Conservation (phyloP, 2,888 invertebrate species). For the Idaea dimidiata region DNA sequence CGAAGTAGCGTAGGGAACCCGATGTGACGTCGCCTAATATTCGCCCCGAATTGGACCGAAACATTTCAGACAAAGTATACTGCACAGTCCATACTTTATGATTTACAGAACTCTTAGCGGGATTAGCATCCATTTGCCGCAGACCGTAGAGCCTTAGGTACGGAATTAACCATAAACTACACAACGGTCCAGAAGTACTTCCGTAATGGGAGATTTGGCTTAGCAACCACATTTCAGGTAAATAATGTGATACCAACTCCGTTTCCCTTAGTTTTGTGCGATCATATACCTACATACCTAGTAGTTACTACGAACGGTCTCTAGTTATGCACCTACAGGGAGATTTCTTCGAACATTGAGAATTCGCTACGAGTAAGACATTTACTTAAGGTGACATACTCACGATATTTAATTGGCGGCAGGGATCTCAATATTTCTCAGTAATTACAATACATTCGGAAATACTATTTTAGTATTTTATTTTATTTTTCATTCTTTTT, state of each 20-base stretch:
- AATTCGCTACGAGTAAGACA: neutral
- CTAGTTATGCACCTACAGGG: neutral
- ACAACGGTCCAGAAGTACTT: neutral
- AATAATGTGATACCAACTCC: neutral
- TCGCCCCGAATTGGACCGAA: neutral
- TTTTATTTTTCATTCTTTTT: too few species aligned
- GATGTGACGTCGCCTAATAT: too few species aligned
- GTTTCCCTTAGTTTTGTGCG: neutral
- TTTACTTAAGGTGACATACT: too few species aligned
- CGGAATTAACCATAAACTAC: neutral
- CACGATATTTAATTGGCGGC: too few species aligned
- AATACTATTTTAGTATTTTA: too few species aligned
- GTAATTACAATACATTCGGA: too few species aligned
- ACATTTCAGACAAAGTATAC: neutral
- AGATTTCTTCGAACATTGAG: neutral
- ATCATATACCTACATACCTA: neutral
- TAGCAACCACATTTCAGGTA: constrained; percentile 1
- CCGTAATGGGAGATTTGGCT: constrained; percentile 1
- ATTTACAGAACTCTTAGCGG: neutral
- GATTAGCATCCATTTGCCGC: constrained; percentile 1
- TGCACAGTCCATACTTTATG: neutral
- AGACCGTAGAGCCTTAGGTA: neutral
- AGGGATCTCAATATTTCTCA: too few species aligned
- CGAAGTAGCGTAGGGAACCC: too few species aligned
- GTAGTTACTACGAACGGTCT: neutral